phyloP scores from a whole-genome alignment of 2,113 vertebrate genomes.

The Sterrhoptilus dennistouni region DNA sequence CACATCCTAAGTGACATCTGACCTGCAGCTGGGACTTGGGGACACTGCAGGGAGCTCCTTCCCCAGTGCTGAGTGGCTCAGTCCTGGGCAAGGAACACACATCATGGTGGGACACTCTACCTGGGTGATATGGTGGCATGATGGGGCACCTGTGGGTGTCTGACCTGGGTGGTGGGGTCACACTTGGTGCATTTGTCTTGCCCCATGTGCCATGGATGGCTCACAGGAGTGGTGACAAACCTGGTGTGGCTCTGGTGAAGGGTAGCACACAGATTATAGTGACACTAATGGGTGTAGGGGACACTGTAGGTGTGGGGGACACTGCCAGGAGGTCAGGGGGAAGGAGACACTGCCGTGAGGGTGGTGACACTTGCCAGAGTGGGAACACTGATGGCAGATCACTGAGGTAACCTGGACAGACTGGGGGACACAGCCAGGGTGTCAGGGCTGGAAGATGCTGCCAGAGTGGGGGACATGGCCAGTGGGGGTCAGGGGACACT shows the following conservation, averaged over 20 bases:
- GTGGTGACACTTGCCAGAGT: not conserved
- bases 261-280: not conserved
- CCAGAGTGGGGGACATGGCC: not conserved
- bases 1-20: not conserved
- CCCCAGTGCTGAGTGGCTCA: not conserved
- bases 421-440: not conserved
- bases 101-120: not conserved
- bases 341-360: not conserved
- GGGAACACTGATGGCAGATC: not conserved
- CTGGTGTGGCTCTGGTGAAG: not conserved
- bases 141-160: not conserved
- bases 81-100: not conserved
- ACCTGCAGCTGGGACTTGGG: not conserved
- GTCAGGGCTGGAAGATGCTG: not conserved
- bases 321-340: not conserved
- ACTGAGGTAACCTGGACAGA: not conserved
- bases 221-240: not conserved
- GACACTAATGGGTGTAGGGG: not conserved
- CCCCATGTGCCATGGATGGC: rapidly evolving
- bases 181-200: not conserved
- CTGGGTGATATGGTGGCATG: not conserved
- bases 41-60: not conserved
- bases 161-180: not conserved
- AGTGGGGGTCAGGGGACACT: not conserved
- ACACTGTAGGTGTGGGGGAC: not conserved